Evolutionary conservation across 2,113 vertebrate genomes (phyloP).

Genomic region (Urocynchramus pylzowi): DNA sequence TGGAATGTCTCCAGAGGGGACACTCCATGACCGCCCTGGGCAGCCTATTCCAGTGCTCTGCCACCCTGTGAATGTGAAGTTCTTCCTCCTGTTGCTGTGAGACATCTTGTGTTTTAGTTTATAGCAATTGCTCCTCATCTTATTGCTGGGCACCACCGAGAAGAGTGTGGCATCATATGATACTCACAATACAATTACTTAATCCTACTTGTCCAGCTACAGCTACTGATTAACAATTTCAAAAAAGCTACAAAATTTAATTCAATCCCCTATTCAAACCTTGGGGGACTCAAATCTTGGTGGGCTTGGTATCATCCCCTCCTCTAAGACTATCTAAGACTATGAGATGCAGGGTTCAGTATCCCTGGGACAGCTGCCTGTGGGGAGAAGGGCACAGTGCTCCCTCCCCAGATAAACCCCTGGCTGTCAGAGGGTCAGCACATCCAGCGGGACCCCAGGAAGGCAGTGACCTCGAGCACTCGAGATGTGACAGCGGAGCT

Average conservation of each 20-base stretch:
- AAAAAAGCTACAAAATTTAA: neutral
- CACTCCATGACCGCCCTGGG: neutral
- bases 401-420: too few relatives aligned
- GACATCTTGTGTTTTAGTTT: neutral
- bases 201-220: neutral
- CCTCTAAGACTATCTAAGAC: neutral
- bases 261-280: too few relatives aligned
- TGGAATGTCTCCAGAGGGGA: neutral
- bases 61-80: neutral
- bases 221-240: neutral
- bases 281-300: neutral
- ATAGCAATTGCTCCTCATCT: neutral
- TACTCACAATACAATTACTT: neutral
- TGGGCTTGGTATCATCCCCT: neutral
- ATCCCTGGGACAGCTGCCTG: accelerated
- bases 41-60: neutral
- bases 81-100: neutral
- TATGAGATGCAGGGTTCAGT: accelerated
- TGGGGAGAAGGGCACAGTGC: too few relatives aligned
- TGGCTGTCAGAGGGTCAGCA: neutral
- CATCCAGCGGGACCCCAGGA: neutral
- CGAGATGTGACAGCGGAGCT: accelerated
- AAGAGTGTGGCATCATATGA: too few relatives aligned
- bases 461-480: accelerated
- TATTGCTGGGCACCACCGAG: too few relatives aligned